Evolutionary conservation across 2,113 vertebrate species (phyloP).

Genomic region (Acanthisitta chloris): DNA sequence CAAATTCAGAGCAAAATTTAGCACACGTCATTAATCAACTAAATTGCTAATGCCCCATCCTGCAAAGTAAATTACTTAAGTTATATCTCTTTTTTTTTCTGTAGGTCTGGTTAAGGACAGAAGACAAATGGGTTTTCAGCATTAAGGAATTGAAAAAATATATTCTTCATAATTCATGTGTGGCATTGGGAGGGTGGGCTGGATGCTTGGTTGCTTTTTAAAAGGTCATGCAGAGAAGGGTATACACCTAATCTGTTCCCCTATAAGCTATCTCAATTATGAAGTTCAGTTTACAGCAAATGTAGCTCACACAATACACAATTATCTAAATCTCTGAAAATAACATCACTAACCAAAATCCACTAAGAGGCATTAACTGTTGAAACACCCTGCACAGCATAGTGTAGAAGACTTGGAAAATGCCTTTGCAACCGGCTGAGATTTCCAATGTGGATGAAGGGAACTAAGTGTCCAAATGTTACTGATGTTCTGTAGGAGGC

Average conservation of each 20-base stretch:
- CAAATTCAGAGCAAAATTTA: constrained; percentile 3
- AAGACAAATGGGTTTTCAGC: constrained; percentile 24
- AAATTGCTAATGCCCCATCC: constrained; percentile 25
- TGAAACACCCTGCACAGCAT: neutral
- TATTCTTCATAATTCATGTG: neutral
- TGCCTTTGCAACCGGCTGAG: neutral
- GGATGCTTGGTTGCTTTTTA: neutral
- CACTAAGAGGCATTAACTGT: neutral
- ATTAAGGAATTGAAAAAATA: neutral
- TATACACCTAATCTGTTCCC: neutral
- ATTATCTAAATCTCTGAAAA: neutral
- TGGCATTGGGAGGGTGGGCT: neutral
- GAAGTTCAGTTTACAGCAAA: neutral
- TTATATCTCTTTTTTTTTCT: constrained; percentile 12
- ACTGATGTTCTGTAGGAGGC: neutral
- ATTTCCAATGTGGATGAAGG: neutral
- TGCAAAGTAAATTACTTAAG: constrained; percentile 33
- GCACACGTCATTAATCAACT: constrained; percentile 11
- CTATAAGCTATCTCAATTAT: neutral
- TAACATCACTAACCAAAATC: neutral
- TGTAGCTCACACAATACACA: neutral
- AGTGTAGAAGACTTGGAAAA: neutral
- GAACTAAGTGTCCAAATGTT: neutral
- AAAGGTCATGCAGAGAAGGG: neutral
- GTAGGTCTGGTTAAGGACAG: neutral